phyloP scores from a whole-genome alignment of 2,113 vertebrate species.

The Rhagologus leucostigma region DNA sequence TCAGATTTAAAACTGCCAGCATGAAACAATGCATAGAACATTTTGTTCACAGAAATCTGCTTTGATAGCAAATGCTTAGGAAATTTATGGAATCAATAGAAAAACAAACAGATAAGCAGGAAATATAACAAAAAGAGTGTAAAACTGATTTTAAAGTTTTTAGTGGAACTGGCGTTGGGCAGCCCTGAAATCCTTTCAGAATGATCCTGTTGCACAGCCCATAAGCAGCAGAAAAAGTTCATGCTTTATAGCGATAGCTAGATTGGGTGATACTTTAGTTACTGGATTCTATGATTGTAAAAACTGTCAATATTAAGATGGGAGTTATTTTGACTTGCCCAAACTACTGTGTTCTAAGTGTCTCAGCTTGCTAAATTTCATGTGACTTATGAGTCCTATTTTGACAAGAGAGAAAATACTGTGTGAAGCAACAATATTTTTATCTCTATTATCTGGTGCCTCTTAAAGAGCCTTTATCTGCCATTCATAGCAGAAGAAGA shows the following conservation, averaged over 20 bases:
- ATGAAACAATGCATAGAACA: background rate
- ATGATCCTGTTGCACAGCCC: background rate
- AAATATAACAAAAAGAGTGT: background rate
- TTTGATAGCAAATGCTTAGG: background rate
- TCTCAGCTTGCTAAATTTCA: background rate
- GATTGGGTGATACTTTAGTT: background rate
- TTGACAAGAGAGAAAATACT: conserved; percentile 22
- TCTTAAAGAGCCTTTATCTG: conserved; percentile 40
- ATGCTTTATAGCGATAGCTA: background rate
- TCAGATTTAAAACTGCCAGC: background rate
- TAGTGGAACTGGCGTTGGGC: background rate
- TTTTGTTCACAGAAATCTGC: background rate
- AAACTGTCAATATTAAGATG: background rate
- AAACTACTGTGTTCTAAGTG: background rate
- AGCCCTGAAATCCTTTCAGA: background rate
- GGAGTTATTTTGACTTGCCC: background rate
- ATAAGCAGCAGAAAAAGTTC: background rate
- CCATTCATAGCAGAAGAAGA: background rate
- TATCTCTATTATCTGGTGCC: conserved; percentile 13
- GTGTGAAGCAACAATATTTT: conserved; percentile 12
- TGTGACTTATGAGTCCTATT: background rate
- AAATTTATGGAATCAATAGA: background rate
- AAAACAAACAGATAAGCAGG: background rate
- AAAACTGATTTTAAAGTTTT: background rate
- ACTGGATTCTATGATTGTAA: background rate